These are phyloP conservation scores for Megalopta genalis DNA, from an alignment of 1,140 invertebrate species.

Conservation along the genomic window DNA sequence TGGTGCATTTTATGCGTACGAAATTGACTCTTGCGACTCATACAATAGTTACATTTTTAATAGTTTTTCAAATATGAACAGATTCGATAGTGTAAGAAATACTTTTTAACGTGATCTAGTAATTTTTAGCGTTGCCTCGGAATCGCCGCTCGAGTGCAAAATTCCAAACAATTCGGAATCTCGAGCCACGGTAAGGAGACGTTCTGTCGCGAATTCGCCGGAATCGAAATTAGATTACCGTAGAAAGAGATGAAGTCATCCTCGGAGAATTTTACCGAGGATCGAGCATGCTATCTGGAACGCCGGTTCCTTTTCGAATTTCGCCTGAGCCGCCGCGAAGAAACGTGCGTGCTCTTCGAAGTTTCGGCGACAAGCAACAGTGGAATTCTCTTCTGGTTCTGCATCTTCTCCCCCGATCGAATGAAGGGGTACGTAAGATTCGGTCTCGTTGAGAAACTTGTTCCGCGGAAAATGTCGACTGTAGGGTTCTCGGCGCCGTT, in stretches of 20 bases:
- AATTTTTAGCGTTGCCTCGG: no score
- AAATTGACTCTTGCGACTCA: no score
- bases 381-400: conserved; percentile 30
- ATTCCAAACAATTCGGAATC: no score
- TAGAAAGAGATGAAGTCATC: neutral
- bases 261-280: conserved; percentile 1
- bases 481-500: conserved; percentile 32
- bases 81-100: no score
- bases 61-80: no score
- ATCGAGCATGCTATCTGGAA: conserved; percentile 11
- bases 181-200: neutral
- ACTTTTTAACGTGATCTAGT: no score
- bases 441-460: conserved; percentile 59
- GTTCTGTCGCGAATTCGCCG: neutral
- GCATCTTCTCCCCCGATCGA: conserved; percentile 19
- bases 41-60: no score
- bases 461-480: conserved; percentile 41
- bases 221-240: conserved; percentile 16
- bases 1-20: no score
- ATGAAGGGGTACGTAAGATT: conserved; percentile 45
- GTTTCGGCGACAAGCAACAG: conserved; percentile 22
- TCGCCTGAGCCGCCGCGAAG: conserved; percentile 3
- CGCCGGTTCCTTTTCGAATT: no score
- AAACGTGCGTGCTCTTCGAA: conserved; percentile 18
- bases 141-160: no score